Evolutionary conservation across 2,888 invertebrate genomes (phyloP).

Genomic region (Cinara cedri): DNA sequence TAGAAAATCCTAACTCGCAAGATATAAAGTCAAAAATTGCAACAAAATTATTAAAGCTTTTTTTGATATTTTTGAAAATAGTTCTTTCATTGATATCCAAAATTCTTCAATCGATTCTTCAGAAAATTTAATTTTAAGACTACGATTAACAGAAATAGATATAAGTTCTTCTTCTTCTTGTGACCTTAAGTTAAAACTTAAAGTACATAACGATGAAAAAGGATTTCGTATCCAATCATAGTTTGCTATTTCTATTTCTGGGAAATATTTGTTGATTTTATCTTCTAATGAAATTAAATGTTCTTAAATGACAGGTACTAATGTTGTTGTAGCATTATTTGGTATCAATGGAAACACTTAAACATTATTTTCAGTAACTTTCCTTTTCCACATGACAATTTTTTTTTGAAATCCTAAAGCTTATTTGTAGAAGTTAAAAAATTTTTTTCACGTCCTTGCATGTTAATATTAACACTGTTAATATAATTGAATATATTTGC

Average conservation of each 20-base stretch:
- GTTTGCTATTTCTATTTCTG: constrained; percentile 4
- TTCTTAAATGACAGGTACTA: neutral
- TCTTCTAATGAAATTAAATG: constrained; percentile 5
- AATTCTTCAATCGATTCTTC: neutral
- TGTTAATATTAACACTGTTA: neutral
- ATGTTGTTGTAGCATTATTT: neutral
- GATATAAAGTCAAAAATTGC: neutral
- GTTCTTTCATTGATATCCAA: neutral
- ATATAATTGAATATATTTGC: constrained; percentile 13
- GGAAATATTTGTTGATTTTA: constrained; percentile 8
- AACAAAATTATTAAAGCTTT: neutral
- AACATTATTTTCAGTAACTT: constrained; percentile 8
- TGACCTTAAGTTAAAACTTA: neutral
- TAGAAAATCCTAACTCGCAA: neutral
- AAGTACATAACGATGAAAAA: neutral
- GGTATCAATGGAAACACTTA: constrained; percentile 3
- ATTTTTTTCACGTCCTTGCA: constrained; percentile 13
- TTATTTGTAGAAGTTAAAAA: constrained; percentile 13
- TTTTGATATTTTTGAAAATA: neutral
- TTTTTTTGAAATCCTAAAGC: constrained; percentile 10
- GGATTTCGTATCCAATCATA: neutral
- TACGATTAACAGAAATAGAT: neutral
- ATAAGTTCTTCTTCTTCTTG: constrained; percentile 8
- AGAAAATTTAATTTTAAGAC: constrained; percentile 2
- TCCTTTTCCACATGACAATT: constrained; percentile 16